Base-by-base conservation (phyloP, 2,113 vertebrate species). In the Vicugna pacos region DNA sequence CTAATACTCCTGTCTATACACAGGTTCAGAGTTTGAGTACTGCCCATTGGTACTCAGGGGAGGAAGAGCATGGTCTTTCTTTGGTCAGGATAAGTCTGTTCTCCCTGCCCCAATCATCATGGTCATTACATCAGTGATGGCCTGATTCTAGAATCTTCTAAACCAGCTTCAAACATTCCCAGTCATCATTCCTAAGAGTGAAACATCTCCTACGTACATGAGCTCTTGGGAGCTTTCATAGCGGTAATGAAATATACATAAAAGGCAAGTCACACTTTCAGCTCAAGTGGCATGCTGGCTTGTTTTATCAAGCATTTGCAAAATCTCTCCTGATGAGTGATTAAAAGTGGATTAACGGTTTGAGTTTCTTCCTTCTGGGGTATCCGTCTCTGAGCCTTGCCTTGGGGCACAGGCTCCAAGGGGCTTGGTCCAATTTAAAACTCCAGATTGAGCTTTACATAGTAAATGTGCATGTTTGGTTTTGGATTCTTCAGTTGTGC, bases 231-330 rank as follows among this genome's bases (percentile, higher is more conserved):
- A 38, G 8, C 32, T 84, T 93, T 79, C 70, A 60, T 6, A 60
- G 58, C 32, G 88, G 6, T 92, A 76, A 83, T 89, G 93, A 95
- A 87, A 80, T 69, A 88, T 35, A 17, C 46, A 86, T 73, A 89
- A 97, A 96, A 97, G 42, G 46, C n/a, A 81, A 90, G 38, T 30
- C 70, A 85, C 20, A 69, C 50, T 67, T 97, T 85, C 60, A 83
- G 62, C 83, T 95, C 50, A 70, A 52, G 76, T 46, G 11, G 5
- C 35, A 32, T 5, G 42, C 80, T 97, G 72, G 22, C 69, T 85
- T 96, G 32, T 92, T 92, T 91, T 52, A 95, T 83, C 50, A 85
- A 73, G 70, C 70, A 16, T 91, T 95, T 14, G 14, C 8, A 35
- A 90, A 95, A 35, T 19, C 62, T 92, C 70, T 94, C 11, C 19